phyloP scores from a whole-genome alignment of 2,113 vertebrate species.

The Struthio camelus region DNA sequence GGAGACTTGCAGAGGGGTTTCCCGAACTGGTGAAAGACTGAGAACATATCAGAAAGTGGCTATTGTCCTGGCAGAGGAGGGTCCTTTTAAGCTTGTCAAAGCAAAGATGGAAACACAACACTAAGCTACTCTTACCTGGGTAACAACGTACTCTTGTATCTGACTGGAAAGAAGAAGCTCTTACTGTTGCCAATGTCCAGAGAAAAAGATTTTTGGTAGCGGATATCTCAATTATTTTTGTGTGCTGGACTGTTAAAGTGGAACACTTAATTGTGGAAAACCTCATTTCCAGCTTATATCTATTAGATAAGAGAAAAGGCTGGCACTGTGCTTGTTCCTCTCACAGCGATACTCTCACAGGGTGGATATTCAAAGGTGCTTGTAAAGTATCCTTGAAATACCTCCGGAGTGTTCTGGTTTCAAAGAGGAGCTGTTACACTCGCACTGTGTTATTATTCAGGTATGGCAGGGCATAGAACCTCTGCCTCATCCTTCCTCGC shows the following conservation, averaged over 20 bases:
- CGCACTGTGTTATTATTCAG: background rate
- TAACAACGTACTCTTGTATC: background rate
- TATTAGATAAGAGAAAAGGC: background rate
- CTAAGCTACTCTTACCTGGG: background rate
- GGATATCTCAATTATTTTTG: background rate
- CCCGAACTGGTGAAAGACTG: background rate
- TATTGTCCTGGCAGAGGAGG: background rate
- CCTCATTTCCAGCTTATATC: background rate
- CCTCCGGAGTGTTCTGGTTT: background rate
- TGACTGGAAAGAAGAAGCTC: background rate
- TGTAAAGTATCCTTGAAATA: background rate
- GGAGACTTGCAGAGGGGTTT: background rate
- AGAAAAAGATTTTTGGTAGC: background rate
- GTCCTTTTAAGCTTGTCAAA: background rate
- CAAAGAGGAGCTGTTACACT: background rate
- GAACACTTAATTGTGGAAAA: background rate
- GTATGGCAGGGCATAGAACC: background rate
- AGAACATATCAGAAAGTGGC: background rate
- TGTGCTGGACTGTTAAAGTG: background rate
- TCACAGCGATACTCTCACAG: background rate
- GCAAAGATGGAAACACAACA: background rate
- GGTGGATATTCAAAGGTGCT: background rate
- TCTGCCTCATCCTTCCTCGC: background rate
- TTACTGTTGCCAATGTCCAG: background rate
- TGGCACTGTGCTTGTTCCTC: background rate